Base-by-base conservation (phyloP, 1,140 invertebrate species). In the Drosophila micromelanica region DNA sequence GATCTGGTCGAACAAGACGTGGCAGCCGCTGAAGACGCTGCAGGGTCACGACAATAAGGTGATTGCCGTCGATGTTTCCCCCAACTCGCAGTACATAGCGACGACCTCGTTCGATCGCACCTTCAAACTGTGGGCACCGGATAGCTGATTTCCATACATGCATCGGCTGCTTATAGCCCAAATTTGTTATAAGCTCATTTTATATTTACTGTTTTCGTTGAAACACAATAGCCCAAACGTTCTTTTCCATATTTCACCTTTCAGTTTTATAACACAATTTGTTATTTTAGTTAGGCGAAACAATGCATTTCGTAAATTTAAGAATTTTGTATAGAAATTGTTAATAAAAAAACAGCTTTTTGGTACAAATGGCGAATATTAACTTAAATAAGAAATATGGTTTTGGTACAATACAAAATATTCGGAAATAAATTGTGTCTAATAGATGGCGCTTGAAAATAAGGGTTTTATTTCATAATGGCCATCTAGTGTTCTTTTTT, bases 11-110 rank as follows among this genome's bases (percentile, higher is more conserved):
- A 97, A 97, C 89, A 97, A 97, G 62, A 97, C 97, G 5, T 99
- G 98, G 97, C 97, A 98, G 85, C 98, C 98, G 0, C 93, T 99
- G 15, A 96, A 98, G 91, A 98, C 98, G 0, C 92, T 99, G 2
- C 96, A 96, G 42, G 98, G 98, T 8, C 98, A 99, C 78, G 98
- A 99, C 91, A 97, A 97, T 9, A 98, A 98, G 94, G 96, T 99
- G 3, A 99, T 99, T 95, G 95, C 95, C 8, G 95, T 97, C 0
- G 98, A 99, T 92, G 95, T 99, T 51, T 96, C 97, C 0, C 93
- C 94, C 8, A 96, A 99, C 93, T 96, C 97, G 65, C 96, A 97
- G 80, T 99, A 95, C 87, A 98, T 99, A 71, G 98, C 95, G 2
- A 98, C 98, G 1, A 95, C 95, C 68, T 99, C 98, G 0, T 99